Conservation (phyloP, 1,140 invertebrate genomes). For the Ceratina australensis region DNA sequence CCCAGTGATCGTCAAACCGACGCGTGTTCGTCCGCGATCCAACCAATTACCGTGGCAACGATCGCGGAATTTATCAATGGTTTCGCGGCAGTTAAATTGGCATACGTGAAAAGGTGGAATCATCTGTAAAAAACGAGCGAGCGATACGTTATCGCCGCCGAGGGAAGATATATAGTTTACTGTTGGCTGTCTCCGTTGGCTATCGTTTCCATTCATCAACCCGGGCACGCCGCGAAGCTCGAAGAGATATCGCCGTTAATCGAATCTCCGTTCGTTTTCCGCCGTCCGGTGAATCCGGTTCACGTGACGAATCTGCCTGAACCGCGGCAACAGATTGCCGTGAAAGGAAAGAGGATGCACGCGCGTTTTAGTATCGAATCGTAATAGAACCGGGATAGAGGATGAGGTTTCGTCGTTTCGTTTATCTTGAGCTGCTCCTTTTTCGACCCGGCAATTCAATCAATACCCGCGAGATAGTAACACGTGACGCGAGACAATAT, state of each 20-base stretch:
- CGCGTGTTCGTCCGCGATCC: background rate
- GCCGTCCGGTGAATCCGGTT: slow-evolving; percentile 1
- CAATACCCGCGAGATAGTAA: background rate
- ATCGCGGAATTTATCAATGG: background rate
- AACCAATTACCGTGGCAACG: background rate
- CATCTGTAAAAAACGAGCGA: background rate
- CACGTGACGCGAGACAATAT: too few relatives aligned
- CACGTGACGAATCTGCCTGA: slow-evolving; percentile 1
- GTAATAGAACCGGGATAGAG: background rate
- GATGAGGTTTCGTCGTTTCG: background rate
- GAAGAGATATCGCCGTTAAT: slow-evolving; percentile 8
- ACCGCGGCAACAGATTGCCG: slow-evolving; percentile 4
- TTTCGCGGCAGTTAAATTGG: too few relatives aligned
- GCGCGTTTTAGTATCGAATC: background rate
- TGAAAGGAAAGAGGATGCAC: background rate
- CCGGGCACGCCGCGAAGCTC: background rate
- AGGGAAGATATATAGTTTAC: background rate
- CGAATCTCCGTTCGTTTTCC: slow-evolving; percentile 13
- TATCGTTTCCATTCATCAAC: background rate
- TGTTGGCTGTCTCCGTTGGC: background rate
- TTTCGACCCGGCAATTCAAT: background rate
- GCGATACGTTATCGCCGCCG: background rate
- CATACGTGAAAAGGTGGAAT: too few relatives aligned
- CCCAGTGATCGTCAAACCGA: slow-evolving; percentile 22
- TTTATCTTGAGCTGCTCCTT: background rate